A percentile compares a stretch with the other conserved stretches of the same genome.
These are phyloP conservation scores for Dryas iulia DNA, from an alignment of 1,140 invertebrate species.

Conservation along the genomic window DNA sequence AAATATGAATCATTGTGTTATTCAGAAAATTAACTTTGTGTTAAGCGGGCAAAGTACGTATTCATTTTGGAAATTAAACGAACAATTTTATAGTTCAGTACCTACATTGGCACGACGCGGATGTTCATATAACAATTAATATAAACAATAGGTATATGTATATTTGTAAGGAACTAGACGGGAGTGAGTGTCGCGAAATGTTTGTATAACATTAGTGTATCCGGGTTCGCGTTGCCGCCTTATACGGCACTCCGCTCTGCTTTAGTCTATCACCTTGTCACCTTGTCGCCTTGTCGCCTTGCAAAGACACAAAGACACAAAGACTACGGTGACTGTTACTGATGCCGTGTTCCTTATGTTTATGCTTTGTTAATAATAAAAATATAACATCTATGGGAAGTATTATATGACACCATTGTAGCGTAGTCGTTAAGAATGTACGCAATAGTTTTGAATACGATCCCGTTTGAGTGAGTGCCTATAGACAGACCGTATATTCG, in stretches of 20 bases:
- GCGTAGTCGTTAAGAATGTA: no score
- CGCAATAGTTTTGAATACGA: no score
- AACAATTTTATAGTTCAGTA: no score
- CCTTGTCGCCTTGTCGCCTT: no score
- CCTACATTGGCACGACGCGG: no score
- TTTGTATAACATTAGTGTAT: constrained; percentile 9
- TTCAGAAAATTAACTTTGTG: no score
- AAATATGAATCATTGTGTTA: no score
- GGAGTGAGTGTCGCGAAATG: background rate
- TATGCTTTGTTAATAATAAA: background rate
- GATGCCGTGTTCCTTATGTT: background rate
- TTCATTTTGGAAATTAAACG: no score
- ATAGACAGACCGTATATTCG: no score
- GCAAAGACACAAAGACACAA: no score
- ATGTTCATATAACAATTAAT: background rate
- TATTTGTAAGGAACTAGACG: background rate
- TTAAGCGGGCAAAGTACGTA: no score
- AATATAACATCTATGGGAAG: background rate
- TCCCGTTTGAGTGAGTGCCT: no score
- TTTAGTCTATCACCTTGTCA: background rate
- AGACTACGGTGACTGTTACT: background rate
- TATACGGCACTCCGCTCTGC: background rate
- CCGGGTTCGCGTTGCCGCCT: constrained; percentile 25
- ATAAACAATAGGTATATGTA: background rate
- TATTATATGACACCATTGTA: background rate